Base-by-base conservation (phyloP, 2,797 vertebrate genomes). In the Todus mexicanus region DNA sequence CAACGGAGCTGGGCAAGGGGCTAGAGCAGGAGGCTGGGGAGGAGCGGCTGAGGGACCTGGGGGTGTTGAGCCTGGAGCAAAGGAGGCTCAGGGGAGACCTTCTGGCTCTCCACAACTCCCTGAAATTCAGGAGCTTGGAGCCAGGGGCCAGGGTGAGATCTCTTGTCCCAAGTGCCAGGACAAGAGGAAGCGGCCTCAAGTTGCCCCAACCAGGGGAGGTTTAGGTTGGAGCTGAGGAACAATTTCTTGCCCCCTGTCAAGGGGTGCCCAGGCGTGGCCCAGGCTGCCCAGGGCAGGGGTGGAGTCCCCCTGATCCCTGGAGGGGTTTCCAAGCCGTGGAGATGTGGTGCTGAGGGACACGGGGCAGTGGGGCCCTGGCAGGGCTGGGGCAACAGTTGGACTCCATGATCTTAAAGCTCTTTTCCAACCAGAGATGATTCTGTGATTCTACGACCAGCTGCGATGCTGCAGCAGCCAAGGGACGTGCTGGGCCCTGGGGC, bases 401-500 rank as follows among this genome's bases (percentile, higher is more conserved):
- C 53, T 14, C n/a, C n/a, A n/a, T 53, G 17, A 54, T n/a, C 29
- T 6, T 9, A n/a, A 54, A n/a, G 53, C 7, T n/a, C 31, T 20
- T 18, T 54, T n/a, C 31, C 53, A 53, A 18, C 51, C 48, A 26
- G 15, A 15, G 27, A 14, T 13, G 47, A 48, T 25, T 48, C 47
- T 27, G 9, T 51, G 50, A 29, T 16, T 31, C 40, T 40, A 15
- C 15, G 40, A 40, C 40, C 40, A 5, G 12, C 54, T 15, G 45
- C 26, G 50, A 25, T 18, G 47, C 64, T 21, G 27, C 31, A 11
- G 42, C 1, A 0, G 35, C 31, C 0, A 2, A 19, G 43, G 76
- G 56, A 29, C 0, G 2, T 4, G 2, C 11, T 18, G 54, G 3
- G 5, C 37, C n/a, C n/a, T 0, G 3, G 31, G 40, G 35, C n/a